Evolutionary conservation across 2,113 vertebrate genomes (phyloP).

Genomic region (Oplegnathus fasciatus): DNA sequence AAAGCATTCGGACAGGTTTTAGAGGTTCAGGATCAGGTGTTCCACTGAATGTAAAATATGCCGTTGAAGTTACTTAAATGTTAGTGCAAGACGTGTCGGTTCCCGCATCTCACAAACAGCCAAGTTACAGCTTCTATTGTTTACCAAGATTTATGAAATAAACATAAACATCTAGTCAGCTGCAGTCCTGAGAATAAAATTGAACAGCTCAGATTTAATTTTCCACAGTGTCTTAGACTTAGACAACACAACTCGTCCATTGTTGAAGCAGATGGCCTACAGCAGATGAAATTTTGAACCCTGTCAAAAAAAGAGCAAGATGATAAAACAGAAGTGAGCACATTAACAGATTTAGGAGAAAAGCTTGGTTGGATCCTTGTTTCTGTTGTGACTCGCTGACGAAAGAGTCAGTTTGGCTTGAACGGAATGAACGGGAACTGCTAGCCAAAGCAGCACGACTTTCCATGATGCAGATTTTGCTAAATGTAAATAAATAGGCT

Average conservation of each 20-base stretch:
- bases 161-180: conserved; percentile 5
- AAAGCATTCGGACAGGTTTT: neutral
- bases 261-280: conserved; percentile 31
- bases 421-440: too few species aligned
- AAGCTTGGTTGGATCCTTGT: neutral
- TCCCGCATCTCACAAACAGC: neutral
- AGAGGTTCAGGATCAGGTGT: conserved; percentile 17
- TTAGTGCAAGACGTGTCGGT: neutral
- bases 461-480: too few species aligned
- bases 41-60: neutral
- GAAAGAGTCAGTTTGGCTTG: neutral
- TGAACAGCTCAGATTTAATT: conserved; percentile 29
- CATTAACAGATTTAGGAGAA: conserved; percentile 10
- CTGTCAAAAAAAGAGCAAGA: conserved; percentile 18
- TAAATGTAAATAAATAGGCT: neutral
- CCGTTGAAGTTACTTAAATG: neutral
- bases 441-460: neutral
- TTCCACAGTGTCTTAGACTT: conserved; percentile 15
- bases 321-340: neutral
- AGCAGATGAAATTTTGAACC: conserved; percentile 9
- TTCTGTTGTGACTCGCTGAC: neutral
- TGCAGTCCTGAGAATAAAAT: neutral
- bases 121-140: neutral
- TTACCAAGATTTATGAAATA: conserved; percentile 13
- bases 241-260: conserved; percentile 14